Base-by-base conservation (phyloP, 2,797 vertebrate genomes). In the Xyrichtys novacula region DNA sequence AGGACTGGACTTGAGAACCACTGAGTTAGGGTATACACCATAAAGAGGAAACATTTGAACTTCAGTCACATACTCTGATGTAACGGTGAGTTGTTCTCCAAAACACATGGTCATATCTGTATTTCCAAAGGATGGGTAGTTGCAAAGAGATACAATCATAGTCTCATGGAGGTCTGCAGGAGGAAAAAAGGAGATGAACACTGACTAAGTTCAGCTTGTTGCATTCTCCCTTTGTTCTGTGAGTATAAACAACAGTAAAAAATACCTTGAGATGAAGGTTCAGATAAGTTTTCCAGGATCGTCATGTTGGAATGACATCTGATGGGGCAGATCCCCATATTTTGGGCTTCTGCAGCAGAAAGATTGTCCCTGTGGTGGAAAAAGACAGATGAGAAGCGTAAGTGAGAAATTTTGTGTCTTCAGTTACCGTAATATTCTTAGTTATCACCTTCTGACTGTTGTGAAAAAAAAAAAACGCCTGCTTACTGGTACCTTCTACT, bases 11-110 rank as follows among this genome's bases (percentile, higher is more conserved):
- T n/a, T n/a, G n/a, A n/a, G n/a, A n/a, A n/a, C n/a, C n/a, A n/a
- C n/a, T n/a, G n/a, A n/a, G n/a, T n/a, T n/a, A n/a, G n/a, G n/a
- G n/a, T n/a, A n/a, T n/a, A n/a, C n/a, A n/a, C n/a, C n/a, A n/a
- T n/a, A 3, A 43, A n/a, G 10, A n/a, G 2, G 14, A 66, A 38
- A 57, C n/a, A 52, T 16, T 0, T 15, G 25, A 28, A 34, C 16
- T 23, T 43, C 6, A 2, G 3, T 28, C 16, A 93, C 95, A 82
- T 87, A 98, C 96, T 97, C 93, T 1, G 95, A 94, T 28, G 95
- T 1, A 70, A 96, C 5, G n/a, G 32, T 85, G 56, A 98, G 74
- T 17, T 73, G 92, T 64, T 98, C 96, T 4, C 96, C 96, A 1
- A 94, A 70, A 52, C 63, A 85, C 89, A 97, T 92, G 17, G 73